phyloP scores from a whole-genome alignment of 2,113 vertebrate species.

The Odobenus rosmarus region DNA sequence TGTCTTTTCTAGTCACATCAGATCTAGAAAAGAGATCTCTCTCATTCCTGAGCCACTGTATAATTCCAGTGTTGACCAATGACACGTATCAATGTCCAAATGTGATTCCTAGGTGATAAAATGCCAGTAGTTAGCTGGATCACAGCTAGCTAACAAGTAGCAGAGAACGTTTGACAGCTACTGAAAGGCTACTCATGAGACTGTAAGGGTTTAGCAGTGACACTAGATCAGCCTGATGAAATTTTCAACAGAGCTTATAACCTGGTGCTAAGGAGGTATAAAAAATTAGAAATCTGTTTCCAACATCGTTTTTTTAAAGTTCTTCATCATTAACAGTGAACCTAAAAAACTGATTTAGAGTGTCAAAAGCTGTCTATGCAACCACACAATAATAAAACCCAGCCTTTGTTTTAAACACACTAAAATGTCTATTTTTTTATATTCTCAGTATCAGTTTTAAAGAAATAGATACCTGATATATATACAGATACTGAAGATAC shows the following conservation, averaged over 20 bases:
- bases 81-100: neutral
- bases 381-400: neutral
- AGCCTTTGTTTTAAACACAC: constrained; percentile 12
- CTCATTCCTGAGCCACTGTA: neutral
- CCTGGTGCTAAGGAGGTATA: constrained; percentile 65
- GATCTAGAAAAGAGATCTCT: neutral
- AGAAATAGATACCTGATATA: neutral
- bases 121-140: constrained; percentile 46
- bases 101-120: constrained; percentile 37
- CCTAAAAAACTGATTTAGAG: constrained; percentile 26
- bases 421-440: neutral
- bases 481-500: neutral
- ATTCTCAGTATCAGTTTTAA: neutral
- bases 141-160: constrained; percentile 30
- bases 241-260: constrained; percentile 44
- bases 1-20: neutral
- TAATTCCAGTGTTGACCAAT: neutral
- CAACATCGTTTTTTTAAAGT: constrained; percentile 55
- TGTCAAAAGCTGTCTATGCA: constrained; percentile 23
- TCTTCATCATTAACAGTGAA: constrained; percentile 34
- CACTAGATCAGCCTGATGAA: constrained; percentile 66
- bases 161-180: constrained; percentile 32
- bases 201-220: constrained; percentile 58
- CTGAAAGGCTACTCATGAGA: neutral
- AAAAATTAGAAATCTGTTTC: constrained; percentile 65